Conservation (phyloP, 2,888 invertebrate genomes). For the Polydrusus pterygomalis region DNA sequence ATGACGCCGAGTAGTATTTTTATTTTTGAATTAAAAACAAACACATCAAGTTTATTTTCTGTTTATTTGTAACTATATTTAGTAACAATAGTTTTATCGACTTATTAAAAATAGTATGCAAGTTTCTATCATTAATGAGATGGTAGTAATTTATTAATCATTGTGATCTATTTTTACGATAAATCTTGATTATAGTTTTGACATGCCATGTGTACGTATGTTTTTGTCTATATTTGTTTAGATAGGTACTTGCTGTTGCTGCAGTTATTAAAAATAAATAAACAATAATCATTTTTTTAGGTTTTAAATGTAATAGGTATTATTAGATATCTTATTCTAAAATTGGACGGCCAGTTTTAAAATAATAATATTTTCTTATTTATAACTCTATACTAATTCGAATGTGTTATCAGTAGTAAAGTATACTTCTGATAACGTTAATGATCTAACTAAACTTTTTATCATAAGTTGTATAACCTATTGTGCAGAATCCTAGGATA, state of each 20-base stretch:
- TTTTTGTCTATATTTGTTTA: not conserved
- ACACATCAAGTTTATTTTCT: conserved; percentile 59
- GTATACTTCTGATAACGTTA: conserved; percentile 37
- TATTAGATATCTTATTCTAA: not conserved
- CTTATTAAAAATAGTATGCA: conserved; percentile 66
- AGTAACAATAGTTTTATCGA: conserved; percentile 67
- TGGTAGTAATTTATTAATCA: conserved; percentile 11
- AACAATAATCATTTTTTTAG: not conserved
- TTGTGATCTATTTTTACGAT: conserved; percentile 44
- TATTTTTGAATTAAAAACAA: conserved; percentile 60
- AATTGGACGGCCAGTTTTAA: conserved; percentile 1
- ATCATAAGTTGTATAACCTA: conserved; percentile 40
- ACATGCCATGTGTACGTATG: conserved; percentile 20
- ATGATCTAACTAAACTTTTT: conserved; percentile 45
- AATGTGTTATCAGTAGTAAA: conserved; percentile 25
- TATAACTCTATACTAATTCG: conserved; percentile 7
- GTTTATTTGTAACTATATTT: conserved; percentile 67
- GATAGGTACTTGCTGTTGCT: not conserved
- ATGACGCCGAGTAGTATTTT: conserved; percentile 16
- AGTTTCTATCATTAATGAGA: conserved; percentile 62
- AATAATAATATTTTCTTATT: conserved; percentile 16
- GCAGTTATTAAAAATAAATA: not conserved
- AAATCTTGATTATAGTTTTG: conserved; percentile 19
- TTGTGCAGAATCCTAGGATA: conserved; percentile 43
- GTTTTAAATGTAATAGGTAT: not conserved